Conservation (phyloP, 2,113 vertebrate species). For the Onychostruthus taczanowskii region DNA sequence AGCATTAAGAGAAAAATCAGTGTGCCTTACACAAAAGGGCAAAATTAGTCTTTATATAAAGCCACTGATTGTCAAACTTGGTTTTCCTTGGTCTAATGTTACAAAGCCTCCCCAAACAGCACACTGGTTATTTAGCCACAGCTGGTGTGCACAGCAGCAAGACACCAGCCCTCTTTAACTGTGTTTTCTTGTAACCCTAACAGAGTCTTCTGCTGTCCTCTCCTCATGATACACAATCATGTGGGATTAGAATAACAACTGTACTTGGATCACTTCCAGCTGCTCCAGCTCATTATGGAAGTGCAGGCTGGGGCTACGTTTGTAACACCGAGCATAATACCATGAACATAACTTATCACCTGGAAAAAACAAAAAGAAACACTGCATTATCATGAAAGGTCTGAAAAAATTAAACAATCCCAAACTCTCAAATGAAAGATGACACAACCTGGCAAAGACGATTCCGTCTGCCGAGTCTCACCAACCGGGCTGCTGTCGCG, state of each 20-base stretch:
- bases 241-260: not conserved
- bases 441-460: not conserved
- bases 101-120: not conserved
- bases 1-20: not conserved
- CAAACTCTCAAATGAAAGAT: not conserved
- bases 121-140: not conserved
- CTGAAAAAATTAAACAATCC: no score
- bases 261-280: not conserved
- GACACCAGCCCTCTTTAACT: not conserved
- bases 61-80: not conserved
- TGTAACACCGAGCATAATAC: not conserved
- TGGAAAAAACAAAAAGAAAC: not conserved
- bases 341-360: not conserved
- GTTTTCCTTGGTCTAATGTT: not conserved
- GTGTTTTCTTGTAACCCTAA: not conserved
- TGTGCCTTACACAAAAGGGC: rapidly evolving
- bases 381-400: rapidly evolving
- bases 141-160: not conserved
- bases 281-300: not conserved
- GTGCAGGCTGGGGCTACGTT: not conserved
- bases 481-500: not conserved
- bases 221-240: not conserved
- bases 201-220: not conserved
- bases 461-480: rapidly evolving
- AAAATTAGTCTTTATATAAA: not conserved